These are phyloP conservation scores for Hyles euphorbiae DNA, from an alignment of 1,140 invertebrate species.

Conservation along the genomic window DNA sequence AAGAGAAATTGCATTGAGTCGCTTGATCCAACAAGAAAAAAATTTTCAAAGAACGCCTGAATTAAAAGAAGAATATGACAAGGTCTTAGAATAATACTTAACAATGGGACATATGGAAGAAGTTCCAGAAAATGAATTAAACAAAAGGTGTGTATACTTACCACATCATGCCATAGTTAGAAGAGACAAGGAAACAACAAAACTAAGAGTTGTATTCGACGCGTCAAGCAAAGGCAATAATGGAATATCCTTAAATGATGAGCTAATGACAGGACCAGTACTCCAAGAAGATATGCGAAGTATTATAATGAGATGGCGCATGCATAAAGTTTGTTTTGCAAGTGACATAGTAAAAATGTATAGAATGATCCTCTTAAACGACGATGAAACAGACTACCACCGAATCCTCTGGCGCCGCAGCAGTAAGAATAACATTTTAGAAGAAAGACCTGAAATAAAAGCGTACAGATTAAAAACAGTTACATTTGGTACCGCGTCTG, in stretches of 20 bases:
- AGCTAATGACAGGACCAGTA: conserved; percentile 51
- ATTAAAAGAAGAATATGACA: conserved; percentile 35
- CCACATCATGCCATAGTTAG: conserved; percentile 41
- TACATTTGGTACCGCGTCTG: conserved; percentile 48
- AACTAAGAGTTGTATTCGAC: conserved; percentile 42
- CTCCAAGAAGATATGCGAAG: conserved; percentile 58
- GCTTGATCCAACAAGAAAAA: conserved; percentile 32
- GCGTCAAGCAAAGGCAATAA: conserved; percentile 46
- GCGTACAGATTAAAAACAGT: conserved; percentile 36
- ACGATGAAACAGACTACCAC: conserved; percentile 45
- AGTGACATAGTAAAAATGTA: conserved; percentile 66
- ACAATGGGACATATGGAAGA: conserved; percentile 37
- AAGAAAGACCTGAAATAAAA: conserved; percentile 13
- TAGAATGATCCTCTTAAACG: conserved; percentile 39
- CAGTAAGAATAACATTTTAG: conserved; percentile 1
- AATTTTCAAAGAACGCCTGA: conserved; percentile 26
- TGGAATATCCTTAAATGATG: conserved; percentile 56
- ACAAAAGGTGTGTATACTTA: conserved; percentile 29
- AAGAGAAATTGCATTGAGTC: conserved; percentile 24
- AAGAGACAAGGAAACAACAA: conserved; percentile 38
- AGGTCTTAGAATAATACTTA: conserved; percentile 50
- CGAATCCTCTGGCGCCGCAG: conserved; percentile 57
- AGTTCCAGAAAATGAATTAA: conserved; percentile 20
- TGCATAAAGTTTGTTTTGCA: conserved; percentile 45
- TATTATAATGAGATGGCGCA: conserved; percentile 60